Base-by-base conservation (phyloP, 2,797 vertebrate species). In the Ptychobarbus kaznakovi region DNA sequence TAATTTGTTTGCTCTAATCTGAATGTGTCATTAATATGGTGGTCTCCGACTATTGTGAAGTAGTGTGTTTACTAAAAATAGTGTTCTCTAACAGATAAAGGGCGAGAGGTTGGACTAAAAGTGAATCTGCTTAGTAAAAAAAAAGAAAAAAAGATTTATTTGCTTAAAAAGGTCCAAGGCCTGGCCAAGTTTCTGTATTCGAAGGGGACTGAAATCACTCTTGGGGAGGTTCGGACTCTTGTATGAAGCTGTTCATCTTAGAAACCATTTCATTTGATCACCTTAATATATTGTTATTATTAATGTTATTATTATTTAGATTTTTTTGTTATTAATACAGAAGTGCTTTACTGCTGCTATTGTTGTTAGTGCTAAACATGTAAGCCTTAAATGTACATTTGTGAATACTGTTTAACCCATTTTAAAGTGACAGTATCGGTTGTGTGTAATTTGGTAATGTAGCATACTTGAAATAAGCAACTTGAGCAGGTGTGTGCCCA, bases 311-410 rank as follows among this genome's bases (percentile, higher is more conserved):
- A 56, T 87, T 42, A 69, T 53, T 75, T 80, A 2, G 32, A 32
- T 77, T 22, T 86, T 80, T 40, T 40, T 91, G 78, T 90, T 88
- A 90, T 87, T 93, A 91, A 95, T 94, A 95, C 94, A 94, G 93
- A 96, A 96, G 95, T 95, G 95, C 94, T 96, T 95, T 93, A 95
- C 94, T 96, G 95, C 95, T 96, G 95, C 95, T 96, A 94, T 93
- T 93, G 90, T 94, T 94, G 92, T 95, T 95, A 95, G 94, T 95
- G 95, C 95, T 95, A 94, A 91, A 95, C 95, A 92, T 95, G 93
- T 95, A 95, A 94, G 95, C 95, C 95, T 96, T 96, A 95, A 95
- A 92, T 95, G 95, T 95, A 94, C 90, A 95, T 95, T 94, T 96
- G 95, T 95, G 92, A 95, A 95, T 95, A 95, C 88, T 93, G 92